These are phyloP conservation scores for Acanthurus tractus DNA, from an alignment of 2,797 vertebrate species.

Conservation along the genomic window DNA sequence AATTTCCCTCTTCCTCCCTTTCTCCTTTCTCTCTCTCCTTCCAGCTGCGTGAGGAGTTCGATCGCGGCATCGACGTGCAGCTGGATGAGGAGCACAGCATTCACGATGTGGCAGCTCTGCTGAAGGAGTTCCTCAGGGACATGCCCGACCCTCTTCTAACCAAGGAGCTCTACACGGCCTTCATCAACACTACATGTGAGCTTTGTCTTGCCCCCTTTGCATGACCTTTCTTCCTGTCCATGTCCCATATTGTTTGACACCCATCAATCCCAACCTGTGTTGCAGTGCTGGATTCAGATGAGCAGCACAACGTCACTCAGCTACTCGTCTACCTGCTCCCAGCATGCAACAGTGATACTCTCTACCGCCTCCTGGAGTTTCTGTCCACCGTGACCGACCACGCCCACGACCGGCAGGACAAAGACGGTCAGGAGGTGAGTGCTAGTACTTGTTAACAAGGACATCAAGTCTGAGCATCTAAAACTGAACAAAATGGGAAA, in stretches of 20 bases:
- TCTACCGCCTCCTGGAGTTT: conserved; percentile 94
- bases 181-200: conserved; percentile 90
- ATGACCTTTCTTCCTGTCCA: background rate
- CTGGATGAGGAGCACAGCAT: conserved; percentile 95
- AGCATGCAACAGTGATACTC: conserved; percentile 96
- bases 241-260: too few species aligned
- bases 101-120: conserved; percentile 93
- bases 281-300: conserved; percentile 91
- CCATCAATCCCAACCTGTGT: background rate
- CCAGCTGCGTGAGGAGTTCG: conserved; percentile 95
- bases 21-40: background rate
- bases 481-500: background rate
- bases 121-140: conserved; percentile 97
- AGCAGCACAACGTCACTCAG: conserved; percentile 89
- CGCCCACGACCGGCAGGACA: conserved; percentile 88
- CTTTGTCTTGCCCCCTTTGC: conserved; percentile 76
- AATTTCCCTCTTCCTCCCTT: conserved; percentile 45
- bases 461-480: background rate
- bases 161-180: conserved; percentile 95
- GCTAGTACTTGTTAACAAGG: background rate
- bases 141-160: conserved; percentile 96
- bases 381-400: conserved; percentile 92
- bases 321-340: conserved; percentile 96
- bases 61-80: conserved; percentile 91
- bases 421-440: conserved; percentile 91